Evolutionary conservation across 1,140 invertebrate genomes (phyloP).

Genomic region (Idris sp.): DNA sequence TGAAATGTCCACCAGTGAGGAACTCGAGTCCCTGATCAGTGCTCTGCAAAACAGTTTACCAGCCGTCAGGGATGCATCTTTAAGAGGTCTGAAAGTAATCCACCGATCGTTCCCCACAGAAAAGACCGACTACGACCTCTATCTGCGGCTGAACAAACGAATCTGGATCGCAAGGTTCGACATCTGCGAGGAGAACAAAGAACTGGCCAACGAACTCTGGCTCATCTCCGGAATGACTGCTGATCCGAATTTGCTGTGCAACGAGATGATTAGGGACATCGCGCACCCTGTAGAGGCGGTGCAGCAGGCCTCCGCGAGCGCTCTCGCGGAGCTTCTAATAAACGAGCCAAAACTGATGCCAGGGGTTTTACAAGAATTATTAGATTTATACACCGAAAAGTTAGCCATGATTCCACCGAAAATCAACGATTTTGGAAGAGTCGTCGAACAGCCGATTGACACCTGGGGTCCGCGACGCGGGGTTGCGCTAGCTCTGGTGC

Average conservation of each 20-base stretch:
- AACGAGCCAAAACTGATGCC: constrained; percentile 79
- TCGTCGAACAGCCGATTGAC: constrained; percentile 90
- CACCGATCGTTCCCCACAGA: constrained; percentile 82
- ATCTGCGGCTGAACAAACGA: constrained; percentile 82
- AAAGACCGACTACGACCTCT: constrained; percentile 80
- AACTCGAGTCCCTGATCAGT: constrained; percentile 87
- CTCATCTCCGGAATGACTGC: constrained; percentile 77
- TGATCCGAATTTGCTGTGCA: constrained; percentile 80
- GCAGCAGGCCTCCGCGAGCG: constrained; percentile 86
- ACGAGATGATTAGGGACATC: constrained; percentile 86
- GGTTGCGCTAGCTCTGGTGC: constrained; percentile 88
- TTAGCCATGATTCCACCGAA: constrained; percentile 89
- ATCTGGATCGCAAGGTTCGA: constrained; percentile 90
- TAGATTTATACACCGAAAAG: constrained; percentile 88
- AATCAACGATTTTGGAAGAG: constrained; percentile 94
- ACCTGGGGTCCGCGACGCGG: constrained; percentile 93
- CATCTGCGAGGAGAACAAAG: constrained; percentile 83
- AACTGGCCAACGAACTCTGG: constrained; percentile 85
- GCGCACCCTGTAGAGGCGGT: constrained; percentile 88
- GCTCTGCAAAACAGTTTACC: constrained; percentile 85
- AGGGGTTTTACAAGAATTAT: constrained; percentile 81
- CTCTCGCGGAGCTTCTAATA: constrained; percentile 84
- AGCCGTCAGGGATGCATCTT: constrained; percentile 88
- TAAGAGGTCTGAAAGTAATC: constrained; percentile 85
- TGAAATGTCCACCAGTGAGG: constrained; percentile 82